Evolutionary conservation across 2,113 vertebrate species (phyloP).

Genomic region (Ochotona princeps): DNA sequence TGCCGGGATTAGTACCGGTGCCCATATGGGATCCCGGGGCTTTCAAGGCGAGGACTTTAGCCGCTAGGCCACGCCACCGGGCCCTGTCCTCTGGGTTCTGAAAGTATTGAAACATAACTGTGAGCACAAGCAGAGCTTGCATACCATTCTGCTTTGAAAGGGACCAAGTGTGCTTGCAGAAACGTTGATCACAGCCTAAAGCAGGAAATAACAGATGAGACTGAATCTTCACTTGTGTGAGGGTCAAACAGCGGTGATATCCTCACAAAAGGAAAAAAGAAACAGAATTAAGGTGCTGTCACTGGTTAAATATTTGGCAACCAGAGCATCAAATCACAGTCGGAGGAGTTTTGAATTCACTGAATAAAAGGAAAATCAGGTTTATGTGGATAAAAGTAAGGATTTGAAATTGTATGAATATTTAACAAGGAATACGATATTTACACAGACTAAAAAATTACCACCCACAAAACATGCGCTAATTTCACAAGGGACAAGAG

Average conservation of each 20-base stretch:
- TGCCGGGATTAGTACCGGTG: too few relatives aligned
- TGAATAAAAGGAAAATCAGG: not conserved
- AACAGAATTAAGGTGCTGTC: not conserved
- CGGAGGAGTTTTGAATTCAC: not conserved
- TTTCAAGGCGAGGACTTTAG: too few relatives aligned
- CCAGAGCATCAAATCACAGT: not conserved
- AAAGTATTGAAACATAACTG: not conserved
- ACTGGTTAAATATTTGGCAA: not conserved
- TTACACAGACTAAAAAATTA: slow-evolving; percentile 31
- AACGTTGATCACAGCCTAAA: not conserved
- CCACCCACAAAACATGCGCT: not conserved
- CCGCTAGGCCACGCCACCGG: too few relatives aligned
- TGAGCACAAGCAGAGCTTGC: not conserved
- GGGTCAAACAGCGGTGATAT: not conserved
- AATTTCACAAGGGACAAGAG: not conserved
- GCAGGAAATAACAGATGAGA: not conserved
- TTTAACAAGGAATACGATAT: not conserved
- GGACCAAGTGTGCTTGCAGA: not conserved
- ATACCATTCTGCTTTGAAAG: not conserved
- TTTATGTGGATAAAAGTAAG: not conserved
- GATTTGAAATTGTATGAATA: not conserved
- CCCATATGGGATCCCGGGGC: too few relatives aligned
- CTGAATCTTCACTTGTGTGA: not conserved
- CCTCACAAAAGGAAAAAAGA: not conserved
- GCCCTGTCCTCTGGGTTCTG: not conserved